phyloP scores from a whole-genome alignment of 92 coral and sea anemone species.

The Epizoanthus stellaris region DNA sequence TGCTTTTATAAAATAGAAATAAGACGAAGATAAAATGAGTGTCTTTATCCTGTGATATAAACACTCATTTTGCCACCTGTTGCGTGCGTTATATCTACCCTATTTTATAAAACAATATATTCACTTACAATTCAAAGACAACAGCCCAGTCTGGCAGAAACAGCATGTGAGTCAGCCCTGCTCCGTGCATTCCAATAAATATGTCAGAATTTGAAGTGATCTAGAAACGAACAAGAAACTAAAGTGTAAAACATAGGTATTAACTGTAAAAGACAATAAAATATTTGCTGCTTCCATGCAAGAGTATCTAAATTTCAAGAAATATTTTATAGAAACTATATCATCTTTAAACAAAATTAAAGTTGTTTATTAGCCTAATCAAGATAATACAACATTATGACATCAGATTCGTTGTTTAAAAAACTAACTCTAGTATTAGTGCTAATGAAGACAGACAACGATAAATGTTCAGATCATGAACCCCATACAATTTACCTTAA shows the following conservation, averaged over 20 bases:
- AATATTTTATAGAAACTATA: background rate
- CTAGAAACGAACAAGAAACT: conserved; percentile 30
- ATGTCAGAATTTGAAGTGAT: conserved; percentile 83
- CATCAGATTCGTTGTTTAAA: too few relatives aligned
- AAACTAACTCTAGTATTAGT: too few relatives aligned
- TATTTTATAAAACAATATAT: too few relatives aligned
- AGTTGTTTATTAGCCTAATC: background rate
- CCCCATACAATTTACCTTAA: conserved; percentile 47
- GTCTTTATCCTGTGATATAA: too few relatives aligned
- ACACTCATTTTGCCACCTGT: too few relatives aligned
- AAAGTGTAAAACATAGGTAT: background rate
- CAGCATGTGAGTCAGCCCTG: conserved; percentile 80
- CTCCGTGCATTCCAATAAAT: conserved; percentile 87
- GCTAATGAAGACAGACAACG: too few relatives aligned
- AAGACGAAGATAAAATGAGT: too few relatives aligned
- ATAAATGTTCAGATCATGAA: background rate
- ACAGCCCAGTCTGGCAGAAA: conserved; percentile 92
- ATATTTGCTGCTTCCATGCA: background rate
- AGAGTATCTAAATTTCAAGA: background rate
- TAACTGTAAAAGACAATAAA: background rate
- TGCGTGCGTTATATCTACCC: too few relatives aligned
- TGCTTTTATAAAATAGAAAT: too few relatives aligned
- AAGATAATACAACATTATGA: too few relatives aligned
- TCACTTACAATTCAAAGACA: conserved; percentile 82
- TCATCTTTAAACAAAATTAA: background rate